These are phyloP conservation scores for Drosophila elegans DNA, from an alignment of 1,140 invertebrate species.

Conservation along the genomic window DNA sequence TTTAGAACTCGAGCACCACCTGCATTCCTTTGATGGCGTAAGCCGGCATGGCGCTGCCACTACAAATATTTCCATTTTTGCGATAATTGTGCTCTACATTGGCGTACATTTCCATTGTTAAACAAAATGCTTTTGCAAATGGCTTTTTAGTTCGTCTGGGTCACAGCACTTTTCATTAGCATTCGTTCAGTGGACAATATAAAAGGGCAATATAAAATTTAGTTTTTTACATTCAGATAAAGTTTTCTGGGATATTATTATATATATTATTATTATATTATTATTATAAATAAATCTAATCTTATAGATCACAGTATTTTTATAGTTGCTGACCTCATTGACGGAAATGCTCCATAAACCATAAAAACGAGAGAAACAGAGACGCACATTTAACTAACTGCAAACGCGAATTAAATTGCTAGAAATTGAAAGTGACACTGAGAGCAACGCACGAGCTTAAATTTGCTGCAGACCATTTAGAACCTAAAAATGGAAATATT, in stretches of 20 bases:
- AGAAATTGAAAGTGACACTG: conserved; percentile 80
- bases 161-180: conserved; percentile 23
- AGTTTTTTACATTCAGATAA: not conserved
- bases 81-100: conserved; percentile 39
- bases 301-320: conserved; percentile 1
- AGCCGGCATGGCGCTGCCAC: conserved; percentile 10
- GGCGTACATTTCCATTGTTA: conserved; percentile 13
- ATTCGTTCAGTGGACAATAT: not conserved
- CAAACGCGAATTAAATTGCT: conserved; percentile 78
- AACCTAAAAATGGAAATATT: conserved; percentile 43
- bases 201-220: not conserved
- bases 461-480: conserved; percentile 38
- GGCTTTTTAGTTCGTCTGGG: conserved; percentile 6
- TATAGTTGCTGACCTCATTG: conserved; percentile 63
- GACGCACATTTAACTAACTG: conserved; percentile 42
- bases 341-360: conserved; percentile 49
- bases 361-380: conserved; percentile 11
- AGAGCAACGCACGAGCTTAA: conserved; percentile 51
- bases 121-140: conserved; percentile 44
- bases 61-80: conserved; percentile 19
- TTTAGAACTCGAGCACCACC: conserved; percentile 18
- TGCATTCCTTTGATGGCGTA: conserved; percentile 25
- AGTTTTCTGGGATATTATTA: not conserved
- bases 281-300: too few species aligned
- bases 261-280: too few species aligned